phyloP scores from a whole-genome alignment of 64 coral and sea anemone genomes.

The Stichodactyla mertensii region DNA sequence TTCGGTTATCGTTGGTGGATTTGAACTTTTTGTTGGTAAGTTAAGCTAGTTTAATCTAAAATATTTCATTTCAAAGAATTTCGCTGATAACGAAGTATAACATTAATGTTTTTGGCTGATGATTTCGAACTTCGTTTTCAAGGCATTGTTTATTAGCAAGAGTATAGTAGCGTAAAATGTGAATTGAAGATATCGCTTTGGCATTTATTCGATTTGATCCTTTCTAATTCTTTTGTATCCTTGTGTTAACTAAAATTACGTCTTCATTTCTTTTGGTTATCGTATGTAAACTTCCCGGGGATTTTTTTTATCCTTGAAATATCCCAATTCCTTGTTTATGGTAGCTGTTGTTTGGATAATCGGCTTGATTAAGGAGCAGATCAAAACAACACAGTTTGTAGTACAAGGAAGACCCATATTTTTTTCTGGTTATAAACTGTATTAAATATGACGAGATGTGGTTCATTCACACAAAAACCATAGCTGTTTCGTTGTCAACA shows the following conservation, averaged over 20 bases:
- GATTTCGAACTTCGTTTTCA: background rate
- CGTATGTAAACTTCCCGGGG: no score
- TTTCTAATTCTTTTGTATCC: no score
- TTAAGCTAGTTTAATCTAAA: background rate
- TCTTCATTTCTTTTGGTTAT: no score
- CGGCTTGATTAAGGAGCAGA: no score
- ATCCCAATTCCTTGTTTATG: no score
- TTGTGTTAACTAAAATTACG: no score
- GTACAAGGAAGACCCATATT: no score
- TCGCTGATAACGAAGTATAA: background rate
- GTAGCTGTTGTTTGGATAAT: no score
- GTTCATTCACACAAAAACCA: background rate
- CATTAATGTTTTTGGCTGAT: no score
- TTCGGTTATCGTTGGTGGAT: conserved; percentile 61
- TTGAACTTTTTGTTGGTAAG: conserved; percentile 64
- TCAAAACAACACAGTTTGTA: background rate
- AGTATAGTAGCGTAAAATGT: background rate
- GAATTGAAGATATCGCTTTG: background rate
- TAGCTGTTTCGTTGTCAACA: conserved; percentile 1
- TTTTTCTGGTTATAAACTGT: no score
- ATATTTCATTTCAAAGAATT: background rate
- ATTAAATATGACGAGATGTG: background rate
- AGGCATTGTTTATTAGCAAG: background rate
- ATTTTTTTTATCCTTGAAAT: no score
- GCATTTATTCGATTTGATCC: no score